These are phyloP conservation scores for silkworm (Bombyx mori) DNA, from an alignment of 1,140 invertebrate species.

Conservation along the genomic window DNA sequence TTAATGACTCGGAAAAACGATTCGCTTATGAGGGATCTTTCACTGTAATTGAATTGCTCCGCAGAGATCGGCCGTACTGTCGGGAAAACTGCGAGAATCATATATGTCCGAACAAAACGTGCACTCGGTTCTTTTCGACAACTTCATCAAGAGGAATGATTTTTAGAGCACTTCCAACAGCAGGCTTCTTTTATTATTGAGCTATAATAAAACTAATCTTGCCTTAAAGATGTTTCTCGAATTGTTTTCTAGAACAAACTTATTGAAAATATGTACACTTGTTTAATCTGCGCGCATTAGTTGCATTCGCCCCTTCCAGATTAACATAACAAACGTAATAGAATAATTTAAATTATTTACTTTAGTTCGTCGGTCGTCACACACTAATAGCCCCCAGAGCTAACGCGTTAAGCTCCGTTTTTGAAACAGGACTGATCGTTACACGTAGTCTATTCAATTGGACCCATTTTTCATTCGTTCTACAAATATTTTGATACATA, in stretches of 20 bases:
- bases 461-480: slow-evolving; percentile 50
- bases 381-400: slow-evolving; percentile 45
- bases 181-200: too few relatives aligned
- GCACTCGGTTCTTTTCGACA: too few relatives aligned
- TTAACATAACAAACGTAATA: slow-evolving; percentile 60
- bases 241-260: too few relatives aligned
- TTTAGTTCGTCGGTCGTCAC: slow-evolving; percentile 35
- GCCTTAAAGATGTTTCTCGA: too few relatives aligned
- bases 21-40: slow-evolving; percentile 70
- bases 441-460: slow-evolving; percentile 32
- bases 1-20: slow-evolving; percentile 71
- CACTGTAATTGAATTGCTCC: slow-evolving; percentile 69
- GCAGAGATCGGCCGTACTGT: slow-evolving; percentile 59
- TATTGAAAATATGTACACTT: too few relatives aligned
- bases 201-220: too few relatives aligned
- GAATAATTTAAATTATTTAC: slow-evolving; percentile 57
- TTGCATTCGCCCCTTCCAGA: slow-evolving; percentile 49
- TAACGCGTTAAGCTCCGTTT: slow-evolving; percentile 40
- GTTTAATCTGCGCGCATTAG: slow-evolving; percentile 42
- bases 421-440: slow-evolving; percentile 41
- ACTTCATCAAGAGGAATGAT: too few relatives aligned
- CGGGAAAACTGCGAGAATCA: slow-evolving; percentile 17
- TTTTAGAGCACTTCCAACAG: too few relatives aligned
- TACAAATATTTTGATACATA: slow-evolving; percentile 60
- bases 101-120: too few relatives aligned